These are phyloP conservation scores for Oncorhynchus kisutch DNA, from an alignment of 2,113 vertebrate species.

Conservation along the genomic window DNA sequence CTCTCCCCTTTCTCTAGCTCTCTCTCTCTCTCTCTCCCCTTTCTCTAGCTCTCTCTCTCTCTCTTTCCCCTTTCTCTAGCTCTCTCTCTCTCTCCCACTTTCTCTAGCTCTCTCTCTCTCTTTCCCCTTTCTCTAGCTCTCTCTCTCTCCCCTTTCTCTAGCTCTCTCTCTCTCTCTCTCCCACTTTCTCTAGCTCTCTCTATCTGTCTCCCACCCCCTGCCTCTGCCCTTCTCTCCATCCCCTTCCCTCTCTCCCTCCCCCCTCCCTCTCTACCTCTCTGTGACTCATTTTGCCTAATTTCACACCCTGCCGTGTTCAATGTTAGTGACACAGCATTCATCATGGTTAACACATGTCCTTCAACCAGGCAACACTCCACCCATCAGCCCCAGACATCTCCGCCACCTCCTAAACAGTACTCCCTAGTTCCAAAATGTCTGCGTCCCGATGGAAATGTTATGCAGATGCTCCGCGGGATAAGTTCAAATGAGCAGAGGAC, in stretches of 20 bases:
- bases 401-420: conserved; percentile 38
- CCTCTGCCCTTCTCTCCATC: too few relatives aligned
- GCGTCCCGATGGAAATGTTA: conserved; percentile 49
- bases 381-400: conserved; percentile 17
- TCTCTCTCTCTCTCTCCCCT: conserved; percentile 38
- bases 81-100: background rate
- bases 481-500: conserved; percentile 41
- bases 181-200: background rate
- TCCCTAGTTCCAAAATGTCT: conserved; percentile 53
- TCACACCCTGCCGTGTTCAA: conserved; percentile 60
- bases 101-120: background rate
- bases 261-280: too few relatives aligned
- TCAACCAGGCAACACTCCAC: conserved; percentile 25
- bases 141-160: background rate
- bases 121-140: background rate
- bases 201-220: conserved; percentile 5
- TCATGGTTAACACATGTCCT: conserved; percentile 56
- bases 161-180: too few relatives aligned
- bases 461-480: conserved; percentile 27
- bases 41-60: background rate
- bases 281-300: conserved; percentile 17
- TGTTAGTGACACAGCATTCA: conserved; percentile 64
- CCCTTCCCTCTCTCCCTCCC: too few relatives aligned
- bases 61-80: conserved; percentile 20
- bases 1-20: too few relatives aligned